Percentiles rank a stretch among this genome's conserved stretches.
phyloP scores from a whole-genome alignment of 1,140 invertebrate species.

The Arion vulgaris region DNA sequence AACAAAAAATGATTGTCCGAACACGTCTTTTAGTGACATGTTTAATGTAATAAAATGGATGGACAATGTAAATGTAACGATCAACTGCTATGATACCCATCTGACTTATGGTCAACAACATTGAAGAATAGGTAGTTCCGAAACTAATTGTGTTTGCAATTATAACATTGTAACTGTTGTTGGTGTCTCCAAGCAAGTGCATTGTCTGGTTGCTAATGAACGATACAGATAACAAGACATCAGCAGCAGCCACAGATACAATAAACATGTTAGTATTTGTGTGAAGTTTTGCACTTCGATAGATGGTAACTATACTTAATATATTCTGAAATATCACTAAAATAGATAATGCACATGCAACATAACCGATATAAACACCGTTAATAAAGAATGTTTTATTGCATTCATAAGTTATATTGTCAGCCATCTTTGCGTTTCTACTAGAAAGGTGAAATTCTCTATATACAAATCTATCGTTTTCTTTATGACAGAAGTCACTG shows the following conservation, averaged over 20 bases:
- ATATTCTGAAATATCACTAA: not conserved
- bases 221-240: not conserved
- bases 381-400: no score
- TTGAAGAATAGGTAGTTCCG: not conserved
- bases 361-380: no score
- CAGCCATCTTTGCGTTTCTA: no score
- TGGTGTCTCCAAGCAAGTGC: not conserved
- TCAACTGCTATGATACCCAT: not conserved
- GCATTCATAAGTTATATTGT: no score
- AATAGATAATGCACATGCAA: no score
- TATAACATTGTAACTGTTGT: not conserved
- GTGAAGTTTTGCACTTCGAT: not conserved
- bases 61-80: not conserved
- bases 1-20: not conserved
- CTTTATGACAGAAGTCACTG: no score
- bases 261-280: not conserved
- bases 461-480: no score
- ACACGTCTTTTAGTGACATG: not conserved
- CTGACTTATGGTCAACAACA: not conserved
- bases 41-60: slow-evolving; percentile 6
- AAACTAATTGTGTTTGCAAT: not conserved
- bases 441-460: no score
- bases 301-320: not conserved
- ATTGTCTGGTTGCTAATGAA: not conserved
- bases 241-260: not conserved